Percentiles rank a stretch among this genome's conserved stretches.
phyloP scores from a whole-genome alignment of 2,888 invertebrate species.

The Leptura quadrifasciata region DNA sequence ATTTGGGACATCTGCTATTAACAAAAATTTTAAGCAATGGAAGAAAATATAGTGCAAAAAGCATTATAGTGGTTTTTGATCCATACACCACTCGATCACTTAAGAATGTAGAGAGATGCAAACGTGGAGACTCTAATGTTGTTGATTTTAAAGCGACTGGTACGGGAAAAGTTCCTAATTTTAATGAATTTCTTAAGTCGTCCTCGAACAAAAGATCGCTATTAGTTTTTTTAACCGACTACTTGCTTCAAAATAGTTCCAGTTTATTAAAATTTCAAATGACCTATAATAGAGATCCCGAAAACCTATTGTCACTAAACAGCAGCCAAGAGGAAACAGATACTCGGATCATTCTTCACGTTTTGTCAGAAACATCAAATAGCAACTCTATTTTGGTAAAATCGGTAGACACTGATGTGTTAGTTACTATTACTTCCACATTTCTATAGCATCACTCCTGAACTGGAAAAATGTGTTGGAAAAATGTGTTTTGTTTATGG shows the following conservation, averaged over 20 bases:
- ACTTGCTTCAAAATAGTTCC: neutral
- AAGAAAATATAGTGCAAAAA: neutral
- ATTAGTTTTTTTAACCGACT: neutral
- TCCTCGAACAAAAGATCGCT: neutral
- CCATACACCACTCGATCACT: neutral
- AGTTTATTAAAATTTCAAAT: neutral
- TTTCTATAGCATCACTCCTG: neutral
- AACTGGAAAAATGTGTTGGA: no score
- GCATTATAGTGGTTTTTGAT: conserved; percentile 10
- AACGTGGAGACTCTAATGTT: no score
- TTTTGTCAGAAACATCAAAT: neutral
- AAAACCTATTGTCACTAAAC: neutral
- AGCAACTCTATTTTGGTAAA: neutral
- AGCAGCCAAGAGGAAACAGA: neutral
- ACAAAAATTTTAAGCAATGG: neutral
- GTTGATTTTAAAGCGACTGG: neutral
- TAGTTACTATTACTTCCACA: neutral
- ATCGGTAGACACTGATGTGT: conserved; percentile 2
- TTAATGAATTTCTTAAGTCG: conserved; percentile 2
- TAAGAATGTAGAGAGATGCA: no score
- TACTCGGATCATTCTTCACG: neutral
- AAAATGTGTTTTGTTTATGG: neutral
- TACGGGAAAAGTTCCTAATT: neutral
- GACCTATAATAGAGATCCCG: neutral
- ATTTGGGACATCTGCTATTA: conserved; percentile 37